phyloP scores from a whole-genome alignment of 1,140 invertebrate genomes.

The Micrasema longulum region DNA sequence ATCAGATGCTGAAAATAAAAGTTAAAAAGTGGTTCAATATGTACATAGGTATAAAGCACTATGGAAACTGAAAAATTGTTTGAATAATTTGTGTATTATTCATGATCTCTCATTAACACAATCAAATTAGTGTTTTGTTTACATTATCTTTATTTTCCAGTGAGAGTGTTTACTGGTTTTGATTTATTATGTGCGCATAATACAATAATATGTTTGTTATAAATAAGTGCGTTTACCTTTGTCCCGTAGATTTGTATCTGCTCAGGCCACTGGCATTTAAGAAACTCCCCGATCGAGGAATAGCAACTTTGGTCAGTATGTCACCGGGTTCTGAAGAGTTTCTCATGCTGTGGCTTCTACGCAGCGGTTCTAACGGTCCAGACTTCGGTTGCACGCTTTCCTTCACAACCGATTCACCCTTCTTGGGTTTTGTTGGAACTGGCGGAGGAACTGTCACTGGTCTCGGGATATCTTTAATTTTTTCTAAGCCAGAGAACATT shows the following conservation, averaged over 20 bases:
- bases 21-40: too few relatives aligned
- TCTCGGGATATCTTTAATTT: slow-evolving; percentile 66
- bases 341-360: slow-evolving; percentile 65
- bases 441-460: slow-evolving; percentile 65
- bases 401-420: slow-evolving; percentile 33
- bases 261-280: slow-evolving; percentile 80
- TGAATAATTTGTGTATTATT: too few relatives aligned
- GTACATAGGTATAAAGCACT: too few relatives aligned
- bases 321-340: slow-evolving; percentile 73
- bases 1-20: too few relatives aligned
- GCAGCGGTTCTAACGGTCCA: slow-evolving; percentile 59
- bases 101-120: too few relatives aligned
- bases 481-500: slow-evolving; percentile 67
- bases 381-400: slow-evolving; percentile 15
- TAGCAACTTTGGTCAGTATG: slow-evolving; percentile 84
- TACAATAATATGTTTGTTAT: too few relatives aligned
- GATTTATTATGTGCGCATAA: too few relatives aligned
- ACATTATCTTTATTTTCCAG: too few relatives aligned
- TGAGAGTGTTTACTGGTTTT: too few relatives aligned
- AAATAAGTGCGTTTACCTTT: slow-evolving; percentile 63
- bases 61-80: too few relatives aligned
- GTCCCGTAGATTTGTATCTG: slow-evolving; percentile 75
- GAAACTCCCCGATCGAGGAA: slow-evolving; percentile 85
- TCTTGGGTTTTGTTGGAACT: slow-evolving; percentile 62
- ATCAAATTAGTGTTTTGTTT: too few relatives aligned